A percentile compares a stretch with the other conserved stretches of the same genome.
phyloP scores from a whole-genome alignment of 2,113 vertebrate species.

The Damaliscus lunatus region DNA sequence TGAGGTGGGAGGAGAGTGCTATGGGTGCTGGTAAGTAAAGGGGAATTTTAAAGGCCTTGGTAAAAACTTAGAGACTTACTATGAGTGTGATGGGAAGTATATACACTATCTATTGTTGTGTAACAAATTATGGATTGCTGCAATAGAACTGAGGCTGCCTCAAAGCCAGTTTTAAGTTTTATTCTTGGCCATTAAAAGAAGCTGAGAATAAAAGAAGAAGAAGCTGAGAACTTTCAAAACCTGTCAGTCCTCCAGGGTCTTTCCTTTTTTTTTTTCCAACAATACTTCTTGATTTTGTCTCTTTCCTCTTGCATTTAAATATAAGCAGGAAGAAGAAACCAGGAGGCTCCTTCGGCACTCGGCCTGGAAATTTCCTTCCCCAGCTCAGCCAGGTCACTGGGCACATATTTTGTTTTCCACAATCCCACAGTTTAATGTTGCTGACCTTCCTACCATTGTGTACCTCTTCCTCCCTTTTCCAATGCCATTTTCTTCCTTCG shows the following conservation, averaged over 20 bases:
- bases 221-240: neutral
- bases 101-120: neutral
- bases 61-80: neutral
- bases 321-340: neutral
- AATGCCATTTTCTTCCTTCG: neutral
- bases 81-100: neutral
- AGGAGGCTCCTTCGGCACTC: neutral
- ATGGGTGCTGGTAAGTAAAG: neutral
- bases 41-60: neutral
- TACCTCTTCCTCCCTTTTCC: neutral
- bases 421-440: neutral
- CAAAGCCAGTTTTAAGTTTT: neutral
- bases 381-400: neutral
- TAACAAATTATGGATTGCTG: neutral
- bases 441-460: neutral
- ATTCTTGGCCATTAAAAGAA: neutral
- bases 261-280: neutral
- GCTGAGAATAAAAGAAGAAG: neutral
- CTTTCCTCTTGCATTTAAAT: neutral
- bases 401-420: neutral
- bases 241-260: neutral
- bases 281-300: neutral
- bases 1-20: neutral
- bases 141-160: neutral
- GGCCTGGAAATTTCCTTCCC: neutral